Conservation (phyloP, 2,113 vertebrate species). For the Progne subis region DNA sequence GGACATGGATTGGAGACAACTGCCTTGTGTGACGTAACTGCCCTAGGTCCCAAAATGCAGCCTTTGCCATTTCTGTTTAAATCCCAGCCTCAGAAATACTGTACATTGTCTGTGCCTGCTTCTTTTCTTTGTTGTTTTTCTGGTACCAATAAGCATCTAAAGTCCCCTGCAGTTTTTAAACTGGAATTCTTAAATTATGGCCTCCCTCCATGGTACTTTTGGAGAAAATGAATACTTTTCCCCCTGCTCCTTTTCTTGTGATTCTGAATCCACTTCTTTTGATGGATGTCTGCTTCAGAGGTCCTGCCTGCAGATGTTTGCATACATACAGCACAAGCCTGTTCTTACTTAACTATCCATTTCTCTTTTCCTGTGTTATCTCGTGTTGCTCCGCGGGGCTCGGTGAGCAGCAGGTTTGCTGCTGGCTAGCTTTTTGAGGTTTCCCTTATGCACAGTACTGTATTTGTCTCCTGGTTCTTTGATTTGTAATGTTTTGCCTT, state of each 20-base stretch:
- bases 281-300: background rate
- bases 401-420: background rate
- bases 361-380: background rate
- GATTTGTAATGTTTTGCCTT: conserved; percentile 52
- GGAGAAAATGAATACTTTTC: background rate
- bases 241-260: background rate
- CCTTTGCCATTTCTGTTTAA: background rate
- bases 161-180: background rate
- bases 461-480: conserved; percentile 57
- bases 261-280: background rate
- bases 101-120: rapidly evolving
- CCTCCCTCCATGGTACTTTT: background rate
- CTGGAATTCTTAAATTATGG: background rate
- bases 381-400: rapidly evolving
- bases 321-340: rapidly evolving
- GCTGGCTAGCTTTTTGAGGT: conserved; percentile 40
- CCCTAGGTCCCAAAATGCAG: background rate
- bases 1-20: background rate
- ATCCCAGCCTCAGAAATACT: background rate
- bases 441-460: background rate
- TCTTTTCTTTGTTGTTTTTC: background rate
- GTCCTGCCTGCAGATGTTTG: conserved; percentile 6
- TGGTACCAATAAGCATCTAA: background rate
- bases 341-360: background rate
- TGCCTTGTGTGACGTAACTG: background rate